Percentiles rank a stretch among this genome's conserved stretches.
phyloP scores from a whole-genome alignment of 23 tunicate species.

The Ciona savignyi region DNA sequence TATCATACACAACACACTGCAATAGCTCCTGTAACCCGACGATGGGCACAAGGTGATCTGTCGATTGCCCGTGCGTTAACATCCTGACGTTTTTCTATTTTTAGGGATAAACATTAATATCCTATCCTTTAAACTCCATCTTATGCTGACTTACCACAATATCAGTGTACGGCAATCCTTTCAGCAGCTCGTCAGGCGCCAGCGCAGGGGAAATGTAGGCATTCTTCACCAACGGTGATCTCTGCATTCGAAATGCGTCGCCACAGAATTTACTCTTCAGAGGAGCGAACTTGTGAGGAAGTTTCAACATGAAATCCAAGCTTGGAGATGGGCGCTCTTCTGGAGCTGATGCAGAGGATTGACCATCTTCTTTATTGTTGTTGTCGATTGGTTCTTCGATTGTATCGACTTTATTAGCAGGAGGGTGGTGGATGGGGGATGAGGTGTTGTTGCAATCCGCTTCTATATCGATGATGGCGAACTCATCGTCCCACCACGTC shows the following conservation, averaged over 20 bases:
- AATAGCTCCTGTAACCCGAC: too few relatives aligned
- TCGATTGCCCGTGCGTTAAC: too few relatives aligned
- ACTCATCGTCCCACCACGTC: conserved; percentile 41
- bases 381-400: not conserved
- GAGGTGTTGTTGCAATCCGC: not conserved
- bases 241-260: conserved; percentile 25
- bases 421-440: not conserved
- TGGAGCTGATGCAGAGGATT: not conserved
- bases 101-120: too few relatives aligned
- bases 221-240: conserved; percentile 38
- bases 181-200: conserved; percentile 50
- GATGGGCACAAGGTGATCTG: too few relatives aligned
- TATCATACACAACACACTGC: too few relatives aligned
- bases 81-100: too few relatives aligned
- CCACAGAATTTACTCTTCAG: conserved; percentile 57
- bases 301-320: conserved; percentile 31
- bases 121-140: too few relatives aligned
- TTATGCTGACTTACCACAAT: conserved; percentile 52
- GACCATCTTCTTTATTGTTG: not conserved
- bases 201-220: conserved; percentile 68
- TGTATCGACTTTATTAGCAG: not conserved
- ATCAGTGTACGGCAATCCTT: conserved; percentile 46
- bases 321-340: conserved; percentile 12
- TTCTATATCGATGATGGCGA: conserved; percentile 22
- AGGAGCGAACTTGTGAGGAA: conserved; percentile 41